phyloP scores from a whole-genome alignment of 2,797 vertebrate species.

The Pteronotus mesoamericanus region DNA sequence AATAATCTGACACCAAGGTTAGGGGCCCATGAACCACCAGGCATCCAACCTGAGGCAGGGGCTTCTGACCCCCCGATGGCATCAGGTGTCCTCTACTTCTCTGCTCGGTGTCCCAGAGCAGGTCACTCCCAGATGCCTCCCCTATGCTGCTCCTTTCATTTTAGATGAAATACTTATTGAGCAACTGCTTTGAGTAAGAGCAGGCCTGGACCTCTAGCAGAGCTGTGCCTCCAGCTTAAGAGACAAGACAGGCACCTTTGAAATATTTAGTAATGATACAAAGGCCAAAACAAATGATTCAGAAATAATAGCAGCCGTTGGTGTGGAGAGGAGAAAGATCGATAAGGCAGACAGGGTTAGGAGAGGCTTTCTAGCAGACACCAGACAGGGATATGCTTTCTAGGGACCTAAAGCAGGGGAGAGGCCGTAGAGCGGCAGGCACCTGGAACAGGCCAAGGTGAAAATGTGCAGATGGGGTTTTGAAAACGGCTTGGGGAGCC shows the following conservation, averaged over 20 bases:
- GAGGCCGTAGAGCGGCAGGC: neutral
- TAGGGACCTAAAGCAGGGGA: neutral
- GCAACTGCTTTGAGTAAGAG: neutral
- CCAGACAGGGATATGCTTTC: neutral
- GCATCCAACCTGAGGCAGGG: accelerated
- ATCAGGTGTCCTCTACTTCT: neutral
- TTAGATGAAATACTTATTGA: constrained; percentile 20
- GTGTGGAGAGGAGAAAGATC: neutral
- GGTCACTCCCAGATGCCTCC: neutral
- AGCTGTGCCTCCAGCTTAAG: neutral
- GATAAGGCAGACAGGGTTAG: neutral
- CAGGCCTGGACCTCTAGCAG: neutral
- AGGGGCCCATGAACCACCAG: too few relatives aligned
- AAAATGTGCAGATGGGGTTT: neutral
- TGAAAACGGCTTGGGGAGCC: neutral
- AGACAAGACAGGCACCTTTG: neutral
- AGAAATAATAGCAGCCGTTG: neutral
- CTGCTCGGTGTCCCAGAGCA: neutral
- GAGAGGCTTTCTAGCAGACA: neutral
- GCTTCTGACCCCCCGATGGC: neutral
- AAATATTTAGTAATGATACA: constrained; percentile 18
- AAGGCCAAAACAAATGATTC: constrained; percentile 3
- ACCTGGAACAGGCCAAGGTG: neutral
- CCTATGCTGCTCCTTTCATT: neutral
- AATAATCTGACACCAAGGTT: accelerated